phyloP scores from a whole-genome alignment of 2,888 invertebrate genomes.

The Drosophila emarginata region DNA sequence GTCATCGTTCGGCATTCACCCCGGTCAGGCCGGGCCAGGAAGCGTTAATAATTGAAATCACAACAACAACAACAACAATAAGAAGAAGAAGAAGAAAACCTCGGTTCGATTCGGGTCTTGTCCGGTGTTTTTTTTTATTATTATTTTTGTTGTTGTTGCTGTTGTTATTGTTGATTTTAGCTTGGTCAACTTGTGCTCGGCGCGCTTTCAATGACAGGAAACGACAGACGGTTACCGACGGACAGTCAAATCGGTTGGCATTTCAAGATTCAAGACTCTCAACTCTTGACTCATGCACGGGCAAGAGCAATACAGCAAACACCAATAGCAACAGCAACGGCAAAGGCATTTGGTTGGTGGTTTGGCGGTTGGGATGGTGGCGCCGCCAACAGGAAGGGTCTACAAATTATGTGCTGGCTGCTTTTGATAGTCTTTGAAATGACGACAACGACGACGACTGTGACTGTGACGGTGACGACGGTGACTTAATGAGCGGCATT shows the following conservation, averaged over 20 bases:
- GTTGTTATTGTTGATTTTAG: slow-evolving; percentile 23
- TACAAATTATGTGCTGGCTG: slow-evolving; percentile 24
- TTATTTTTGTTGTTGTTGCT: slow-evolving; percentile 23
- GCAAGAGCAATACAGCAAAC: slow-evolving; percentile 22
- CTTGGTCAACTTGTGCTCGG: slow-evolving; percentile 43
- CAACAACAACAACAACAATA: slow-evolving; percentile 30
- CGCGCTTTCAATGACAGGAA: slow-evolving; percentile 58
- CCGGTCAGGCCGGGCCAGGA: slow-evolving; percentile 65
- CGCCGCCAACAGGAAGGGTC: slow-evolving; percentile 46
- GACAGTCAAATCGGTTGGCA: slow-evolving; percentile 54
- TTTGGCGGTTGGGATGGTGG: slow-evolving; percentile 2
- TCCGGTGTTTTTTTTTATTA: slow-evolving; percentile 6
- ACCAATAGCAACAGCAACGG: slow-evolving; percentile 11
- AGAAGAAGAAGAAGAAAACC: slow-evolving; percentile 11
- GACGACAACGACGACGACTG: neutral
- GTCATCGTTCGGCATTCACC: neutral
- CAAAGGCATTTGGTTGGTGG: slow-evolving; percentile 2
- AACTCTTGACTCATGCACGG: slow-evolving; percentile 23
- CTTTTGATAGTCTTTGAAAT: slow-evolving; percentile 11
- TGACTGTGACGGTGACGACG: neutral
- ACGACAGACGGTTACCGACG: slow-evolving; percentile 20
- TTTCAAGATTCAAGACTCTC: slow-evolving; percentile 59
- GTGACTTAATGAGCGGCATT: slow-evolving; percentile 22
- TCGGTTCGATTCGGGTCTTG: slow-evolving; percentile 9
- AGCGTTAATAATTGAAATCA: slow-evolving; percentile 66